Conservation (phyloP, 2,113 vertebrate genomes). For the Hiodon tergisus region DNA sequence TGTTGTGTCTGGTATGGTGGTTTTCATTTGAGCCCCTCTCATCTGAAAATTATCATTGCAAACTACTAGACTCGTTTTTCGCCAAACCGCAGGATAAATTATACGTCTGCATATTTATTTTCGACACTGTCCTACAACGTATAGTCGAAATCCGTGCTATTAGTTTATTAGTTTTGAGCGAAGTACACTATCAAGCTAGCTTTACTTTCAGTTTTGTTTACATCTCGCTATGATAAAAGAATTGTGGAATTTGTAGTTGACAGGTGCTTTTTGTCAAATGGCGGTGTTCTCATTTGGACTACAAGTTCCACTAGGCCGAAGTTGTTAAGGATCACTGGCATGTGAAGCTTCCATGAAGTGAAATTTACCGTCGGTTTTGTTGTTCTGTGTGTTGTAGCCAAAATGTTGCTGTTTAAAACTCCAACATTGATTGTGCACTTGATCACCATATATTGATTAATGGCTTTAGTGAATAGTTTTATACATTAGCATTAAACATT, state of each 20-base stretch:
- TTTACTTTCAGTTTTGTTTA: slow-evolving; percentile 71
- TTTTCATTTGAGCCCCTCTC: not conserved
- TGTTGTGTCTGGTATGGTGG: not conserved
- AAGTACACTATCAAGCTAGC: not conserved
- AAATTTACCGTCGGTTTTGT: not conserved
- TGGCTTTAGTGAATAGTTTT: no score
- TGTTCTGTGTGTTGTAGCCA: not conserved
- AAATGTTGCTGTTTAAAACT: no score
- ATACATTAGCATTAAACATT: no score
- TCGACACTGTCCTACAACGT: no score
- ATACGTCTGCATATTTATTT: no score
- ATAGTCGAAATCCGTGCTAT: no score
- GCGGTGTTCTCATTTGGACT: slow-evolving; percentile 34
- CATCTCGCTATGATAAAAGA: slow-evolving; percentile 38
- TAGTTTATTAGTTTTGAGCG: not conserved
- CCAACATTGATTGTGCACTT: no score
- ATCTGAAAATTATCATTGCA: no score
- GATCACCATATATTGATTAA: no score
- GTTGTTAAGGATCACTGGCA: not conserved
- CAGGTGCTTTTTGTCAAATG: not conserved
- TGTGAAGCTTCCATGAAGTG: no score
- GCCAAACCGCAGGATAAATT: no score
- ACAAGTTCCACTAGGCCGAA: slow-evolving; percentile 47
- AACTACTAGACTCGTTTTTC: no score
- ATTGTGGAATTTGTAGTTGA: slow-evolving; percentile 60